Evolutionary conservation across 2,888 invertebrate genomes (phyloP), one percentile per base, ranked within the genome.

Genomic region (Branchipolynoe longqiensis): DNA sequence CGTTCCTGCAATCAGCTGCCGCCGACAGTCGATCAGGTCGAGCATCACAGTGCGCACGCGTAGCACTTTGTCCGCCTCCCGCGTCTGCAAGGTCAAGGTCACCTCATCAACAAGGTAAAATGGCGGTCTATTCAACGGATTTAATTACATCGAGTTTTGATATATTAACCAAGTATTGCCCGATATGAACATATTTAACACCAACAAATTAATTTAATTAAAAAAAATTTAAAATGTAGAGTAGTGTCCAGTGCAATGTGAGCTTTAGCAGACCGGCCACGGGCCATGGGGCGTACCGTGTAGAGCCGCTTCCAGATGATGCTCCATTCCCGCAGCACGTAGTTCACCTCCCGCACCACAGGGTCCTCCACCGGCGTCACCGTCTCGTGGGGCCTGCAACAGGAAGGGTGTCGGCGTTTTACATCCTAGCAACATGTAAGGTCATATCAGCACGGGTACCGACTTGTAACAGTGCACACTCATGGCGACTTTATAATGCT

Each of bases 261-360:
- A 12, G 18, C 6, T 62, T 12, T 8, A 8, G 31, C 62, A 62
- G 25, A 62, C 14, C n/a, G 6, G 14, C 28, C 6, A 18, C 14
- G 40, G 4, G 6, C 8, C 8, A 38, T 6, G 41, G 6, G 28
- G 89, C 91, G 90, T 86, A 98, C 98, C 95, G 98, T 96, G 95
- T 96, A 98, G 73, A 98, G 95, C 90, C 96, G 96, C 92, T 98
- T 98, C 98, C 98, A 98, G 88, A 97, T 96, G 89, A 96, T 95
- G 25, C 96, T 97, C 98, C 98, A 98, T 96, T 98, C 98, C 92
- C 98, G 95, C 69, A 98, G 94, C 0, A 98, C 98, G 88, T 97
- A 96, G 0, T 97, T 97, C 84, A 98, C 97, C 94, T 98, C 98
- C 83, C 96, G 95, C 0, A 98, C 97, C n/a, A 98, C 96, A 0